Base-by-base conservation (phyloP, 2,888 invertebrate species). In the Podotricha telesiphe region DNA sequence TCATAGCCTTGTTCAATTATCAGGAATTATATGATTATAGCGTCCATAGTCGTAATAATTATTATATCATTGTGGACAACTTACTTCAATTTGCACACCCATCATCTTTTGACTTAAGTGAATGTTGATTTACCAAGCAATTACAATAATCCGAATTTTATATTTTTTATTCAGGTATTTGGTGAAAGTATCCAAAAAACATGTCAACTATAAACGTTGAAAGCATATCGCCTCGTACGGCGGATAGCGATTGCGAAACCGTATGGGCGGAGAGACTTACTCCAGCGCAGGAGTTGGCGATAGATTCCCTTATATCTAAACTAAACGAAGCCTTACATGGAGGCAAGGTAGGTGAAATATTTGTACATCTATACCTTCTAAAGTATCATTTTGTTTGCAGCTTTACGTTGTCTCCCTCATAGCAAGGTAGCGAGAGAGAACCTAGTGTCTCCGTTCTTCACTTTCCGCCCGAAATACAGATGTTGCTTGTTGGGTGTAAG, bases 271-370 rank as follows among this genome's bases (percentile, higher is more conserved):
- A 82, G 72, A 70, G 81, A 0, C 79, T 88, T 3, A 81, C 92
- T 22, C 86, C 93, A 0, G 84, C 87, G 8, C 94, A 94, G 79
- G 94, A 94, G 74, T 86, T 84, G 20, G 91, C 93, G 1, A 82
- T 95, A 0, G 94, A 94, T 78, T 62, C 79, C 6, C 91, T 94
- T 8, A 83, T 95, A 0, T 80, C 81, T 0, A 86, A 84, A 55
- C 83, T 95, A 0, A 79, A 86, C 42, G 86, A 89, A 13, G 90
- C 93, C 0, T 83, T 93, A 11, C 79, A 90, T 0, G 83, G 89
- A 6, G 94, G 94, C 74, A 87, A 94, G 87, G 92, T 90, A 69
- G n/a, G 17, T 17, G 0, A n/a, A 51, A 22, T 56, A 40, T 15
- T 34, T 28, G 2, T 28, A 28, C 3, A 4, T 28, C 6, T 4